Base-by-base conservation (phyloP, 2,888 invertebrate genomes). In the Dermolepida albohirtum region DNA sequence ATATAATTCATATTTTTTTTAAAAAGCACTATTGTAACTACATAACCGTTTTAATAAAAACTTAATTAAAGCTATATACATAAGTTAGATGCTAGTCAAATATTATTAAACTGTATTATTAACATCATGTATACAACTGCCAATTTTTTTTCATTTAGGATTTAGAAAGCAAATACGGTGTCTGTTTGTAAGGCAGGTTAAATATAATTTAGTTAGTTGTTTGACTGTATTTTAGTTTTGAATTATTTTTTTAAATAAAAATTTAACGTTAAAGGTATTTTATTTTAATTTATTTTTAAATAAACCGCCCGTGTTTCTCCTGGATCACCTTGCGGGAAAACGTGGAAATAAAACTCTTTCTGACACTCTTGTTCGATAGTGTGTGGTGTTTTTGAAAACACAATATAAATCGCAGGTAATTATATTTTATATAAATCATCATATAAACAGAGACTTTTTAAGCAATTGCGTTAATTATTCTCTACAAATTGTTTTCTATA, bases 401-500 rank as follows among this genome's bases (percentile, higher is more conserved):
- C 71, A 74, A 77, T 76, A 77, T 79, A 81, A 80, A 81, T 80
- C 82, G 72, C 78, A 82, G 82, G 82, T 82, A 82, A 81, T 81
- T 75, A 70, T 27, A 17, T 50, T 71, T 71, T 73, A 69, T 66
- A 54, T 59, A 54, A 67, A 70, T 65, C 81, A 82, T 82, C 82
- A 63, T 51, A 70, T 68, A 11, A 43, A 44, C 16, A 41, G 66
- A 59, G n/a, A 39, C n/a, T 16, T 5, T 16, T 8, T 34, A 10
- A 10, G 10, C 17, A 54, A 57, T 34, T 47, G 5, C 34, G 11
- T 5, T 34, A 47, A 51, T 17, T 41, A 39, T 22, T 47, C 27
- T 1, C 1, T 1, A 6, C 2, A n/a, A 16, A 5, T 16, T 40
- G 5, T 8, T 17, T 16, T 10, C 16, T 0, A 8, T 47, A 55